A percentile compares a stretch with the other conserved stretches of the same genome.
Evolutionary conservation across 2,113 vertebrate species (phyloP).

Genomic region (Xiphophorus hellerii): DNA sequence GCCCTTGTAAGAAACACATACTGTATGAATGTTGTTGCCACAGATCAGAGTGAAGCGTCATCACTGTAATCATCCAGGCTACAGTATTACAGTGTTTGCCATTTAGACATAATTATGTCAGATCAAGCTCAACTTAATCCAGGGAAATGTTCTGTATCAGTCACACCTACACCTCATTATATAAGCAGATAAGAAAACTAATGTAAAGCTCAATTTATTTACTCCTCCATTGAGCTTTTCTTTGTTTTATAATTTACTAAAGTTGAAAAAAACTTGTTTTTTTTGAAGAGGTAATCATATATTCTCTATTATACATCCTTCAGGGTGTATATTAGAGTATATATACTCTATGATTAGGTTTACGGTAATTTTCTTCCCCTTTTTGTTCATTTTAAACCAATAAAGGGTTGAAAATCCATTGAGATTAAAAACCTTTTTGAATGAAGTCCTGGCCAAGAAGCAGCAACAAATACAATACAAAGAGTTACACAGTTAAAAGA

Average conservation of each 20-base stretch:
- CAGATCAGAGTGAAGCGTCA: constrained; percentile 19
- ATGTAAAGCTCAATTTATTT: neutral
- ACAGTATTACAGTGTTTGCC: constrained; percentile 5
- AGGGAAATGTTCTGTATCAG: constrained; percentile 50
- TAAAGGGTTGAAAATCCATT: no score
- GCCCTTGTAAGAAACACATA: constrained; percentile 6
- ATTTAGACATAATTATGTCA: constrained; percentile 6
- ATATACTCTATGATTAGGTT: no score
- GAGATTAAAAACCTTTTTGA: no score
- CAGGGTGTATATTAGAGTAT: no score
- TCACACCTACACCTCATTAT: constrained; percentile 10
- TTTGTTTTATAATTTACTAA: neutral
- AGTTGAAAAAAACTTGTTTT: no score
- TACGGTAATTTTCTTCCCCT: no score
- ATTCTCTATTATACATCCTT: neutral
- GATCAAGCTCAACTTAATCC: constrained; percentile 15
- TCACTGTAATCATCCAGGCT: neutral
- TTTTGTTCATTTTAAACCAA: no score
- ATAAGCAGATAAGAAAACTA: constrained; percentile 3
- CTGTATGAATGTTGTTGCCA: constrained; percentile 16
- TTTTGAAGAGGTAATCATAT: no score
- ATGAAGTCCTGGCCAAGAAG: no score
- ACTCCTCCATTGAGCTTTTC: neutral
- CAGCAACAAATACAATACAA: no score
- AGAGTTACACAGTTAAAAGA: no score